Conservation (phyloP, 2,888 invertebrate genomes). For the Coenonympha arcania region DNA sequence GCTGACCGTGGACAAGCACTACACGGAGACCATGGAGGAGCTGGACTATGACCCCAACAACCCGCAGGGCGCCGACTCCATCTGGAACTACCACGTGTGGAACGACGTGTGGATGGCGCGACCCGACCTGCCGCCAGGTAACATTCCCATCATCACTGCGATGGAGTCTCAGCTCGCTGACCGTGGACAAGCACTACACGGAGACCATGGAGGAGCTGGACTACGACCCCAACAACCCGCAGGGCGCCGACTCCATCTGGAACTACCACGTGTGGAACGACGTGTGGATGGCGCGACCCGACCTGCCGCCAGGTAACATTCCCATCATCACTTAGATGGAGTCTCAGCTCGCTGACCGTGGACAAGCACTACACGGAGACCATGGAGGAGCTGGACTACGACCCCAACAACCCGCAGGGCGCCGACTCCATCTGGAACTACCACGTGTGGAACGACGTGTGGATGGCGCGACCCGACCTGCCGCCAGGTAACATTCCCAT, state of each 20-base stretch:
- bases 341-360: slow-evolving; percentile 79
- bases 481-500: slow-evolving; percentile 66
- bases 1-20: slow-evolving; percentile 87
- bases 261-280: slow-evolving; percentile 94
- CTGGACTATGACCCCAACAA: slow-evolving; percentile 79
- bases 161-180: slow-evolving; percentile 71
- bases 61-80: slow-evolving; percentile 79
- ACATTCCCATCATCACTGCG: neutral
- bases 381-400: slow-evolving; percentile 78
- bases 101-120: slow-evolving; percentile 90
- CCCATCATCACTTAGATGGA: neutral
- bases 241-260: slow-evolving; percentile 85
- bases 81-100: slow-evolving; percentile 94
- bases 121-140: slow-evolving; percentile 80
- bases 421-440: slow-evolving; percentile 91
- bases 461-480: slow-evolving; percentile 87
- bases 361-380: slow-evolving; percentile 82
- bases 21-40: slow-evolving; percentile 77
- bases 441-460: slow-evolving; percentile 91
- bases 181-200: slow-evolving; percentile 86
- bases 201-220: slow-evolving; percentile 77
- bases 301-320: slow-evolving; percentile 76
- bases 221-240: slow-evolving; percentile 78
- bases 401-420: slow-evolving; percentile 78
- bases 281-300: slow-evolving; percentile 88